These are phyloP conservation scores for Mesaphorura yosii DNA, from an alignment of 1,140 invertebrate genomes.

Conservation along the genomic window DNA sequence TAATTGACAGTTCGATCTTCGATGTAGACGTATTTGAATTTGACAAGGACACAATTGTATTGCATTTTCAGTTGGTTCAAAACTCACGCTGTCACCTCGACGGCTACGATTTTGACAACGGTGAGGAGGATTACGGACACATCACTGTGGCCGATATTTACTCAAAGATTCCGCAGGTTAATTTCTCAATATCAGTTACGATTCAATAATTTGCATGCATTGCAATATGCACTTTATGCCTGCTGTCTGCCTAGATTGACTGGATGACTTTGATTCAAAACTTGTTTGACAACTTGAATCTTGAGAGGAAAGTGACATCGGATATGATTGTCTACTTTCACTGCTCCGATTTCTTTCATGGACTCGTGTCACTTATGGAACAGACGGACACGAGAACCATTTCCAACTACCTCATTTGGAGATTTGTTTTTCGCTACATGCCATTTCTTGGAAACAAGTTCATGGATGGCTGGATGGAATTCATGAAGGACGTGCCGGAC, in stretches of 20 bases:
- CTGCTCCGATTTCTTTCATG: conserved; percentile 41
- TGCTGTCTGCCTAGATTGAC: conserved; percentile 36
- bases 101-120: conserved; percentile 32
- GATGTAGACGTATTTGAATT: not conserved
- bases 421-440: conserved; percentile 43
- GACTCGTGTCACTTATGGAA: conserved; percentile 37
- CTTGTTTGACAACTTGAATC: conserved; percentile 33
- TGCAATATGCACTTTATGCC: not conserved
- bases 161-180: conserved; percentile 36
- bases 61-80: conserved; percentile 24
- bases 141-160: conserved; percentile 40
- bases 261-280: conserved; percentile 38
- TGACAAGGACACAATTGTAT: not conserved
- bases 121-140: conserved; percentile 39
- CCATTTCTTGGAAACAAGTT: conserved; percentile 43
- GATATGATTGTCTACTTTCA: conserved; percentile 41
- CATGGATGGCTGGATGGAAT: conserved; percentile 38
- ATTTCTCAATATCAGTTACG: not conserved
- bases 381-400: conserved; percentile 37
- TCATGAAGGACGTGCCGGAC: conserved; percentile 35
- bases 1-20: not conserved
- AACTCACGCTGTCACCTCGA: conserved; percentile 35
- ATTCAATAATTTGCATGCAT: not conserved
- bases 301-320: conserved; percentile 32
- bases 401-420: conserved; percentile 46